Base-by-base conservation (phyloP, 2,113 vertebrate species). In the Parotia lawesii region DNA sequence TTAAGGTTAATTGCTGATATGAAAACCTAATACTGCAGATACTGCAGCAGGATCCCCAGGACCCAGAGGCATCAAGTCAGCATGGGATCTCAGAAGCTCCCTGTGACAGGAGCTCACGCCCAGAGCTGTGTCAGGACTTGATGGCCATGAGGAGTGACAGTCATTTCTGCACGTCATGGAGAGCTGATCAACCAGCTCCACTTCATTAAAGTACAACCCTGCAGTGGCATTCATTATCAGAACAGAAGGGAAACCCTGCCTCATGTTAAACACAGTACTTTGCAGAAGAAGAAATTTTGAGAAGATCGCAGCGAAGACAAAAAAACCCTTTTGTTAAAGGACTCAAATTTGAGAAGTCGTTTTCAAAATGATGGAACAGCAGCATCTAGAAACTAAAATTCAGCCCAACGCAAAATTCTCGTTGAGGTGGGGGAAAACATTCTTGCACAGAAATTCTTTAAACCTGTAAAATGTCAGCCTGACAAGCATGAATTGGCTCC, bases 121-220 rank as follows among this genome's bases (percentile, higher is more conserved):
- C 93, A 93, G 64, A 77, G 82, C 83, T 85, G 83, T 79, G 79
- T 81, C 87, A 91, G 66, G 25, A 54, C 58, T 42, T 71, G 90
- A 96, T 2, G 23, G 94, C 89, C 96, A 95, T 5, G 10, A 93
- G 65, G 60, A 86, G 27, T 35, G 79, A 96, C 93, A 79, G 95
- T 66, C 90, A 89, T 53, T 78, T 89, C 91, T 90, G 72, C 64
- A 86, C 29, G 50, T 89, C 90, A 94, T 37, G 94, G 75, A 51
- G 86, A 96, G 88, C 72, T 96, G 94, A 97, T 96, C 96, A 96
- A 87, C 87, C 94, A 97, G 90, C 77, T 82, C 89, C 94, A 65
- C 70, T 56, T 73, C 83, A 90, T 73, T 74, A 54, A 64, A 74
- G 45, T 4, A 24, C 85, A 87, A 15, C 83, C 90, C 51, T 87